Conservation (phyloP, 2,113 vertebrate genomes). For the Poeciliopsis turrubarensis region DNA sequence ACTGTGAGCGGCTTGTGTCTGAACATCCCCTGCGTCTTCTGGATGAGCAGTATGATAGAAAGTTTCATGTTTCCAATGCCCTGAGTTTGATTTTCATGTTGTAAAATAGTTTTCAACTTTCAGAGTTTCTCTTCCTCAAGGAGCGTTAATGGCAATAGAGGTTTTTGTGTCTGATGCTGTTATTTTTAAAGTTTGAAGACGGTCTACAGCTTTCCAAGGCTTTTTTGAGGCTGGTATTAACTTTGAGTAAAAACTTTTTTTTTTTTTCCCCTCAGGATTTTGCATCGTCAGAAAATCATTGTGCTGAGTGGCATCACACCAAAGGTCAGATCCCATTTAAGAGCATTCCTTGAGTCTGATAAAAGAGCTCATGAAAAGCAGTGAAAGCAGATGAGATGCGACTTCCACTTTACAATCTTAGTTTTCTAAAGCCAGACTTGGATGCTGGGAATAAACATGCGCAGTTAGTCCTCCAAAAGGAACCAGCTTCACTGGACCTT, state of each 20-base stretch:
- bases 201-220: background rate
- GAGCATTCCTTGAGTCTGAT: background rate
- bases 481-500: no score
- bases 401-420: background rate
- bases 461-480: background rate
- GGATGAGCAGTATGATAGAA: background rate
- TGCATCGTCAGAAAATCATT: no score
- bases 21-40: background rate
- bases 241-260: no score
- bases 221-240: background rate
- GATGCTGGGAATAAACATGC: background rate
- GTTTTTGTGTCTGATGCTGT: background rate
- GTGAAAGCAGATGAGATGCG: background rate
- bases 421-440: background rate
- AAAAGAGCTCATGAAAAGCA: background rate
- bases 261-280: no score
- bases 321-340: no score
- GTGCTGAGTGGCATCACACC: no score
- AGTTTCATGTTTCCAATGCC: background rate
- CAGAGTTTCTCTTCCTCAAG: background rate
- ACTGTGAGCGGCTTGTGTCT: background rate
- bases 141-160: background rate
- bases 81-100: background rate
- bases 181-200: background rate
- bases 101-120: no score